Evolutionary conservation across 2,113 vertebrate species (phyloP).

Genomic region (Paracanthobrama guichenoti): DNA sequence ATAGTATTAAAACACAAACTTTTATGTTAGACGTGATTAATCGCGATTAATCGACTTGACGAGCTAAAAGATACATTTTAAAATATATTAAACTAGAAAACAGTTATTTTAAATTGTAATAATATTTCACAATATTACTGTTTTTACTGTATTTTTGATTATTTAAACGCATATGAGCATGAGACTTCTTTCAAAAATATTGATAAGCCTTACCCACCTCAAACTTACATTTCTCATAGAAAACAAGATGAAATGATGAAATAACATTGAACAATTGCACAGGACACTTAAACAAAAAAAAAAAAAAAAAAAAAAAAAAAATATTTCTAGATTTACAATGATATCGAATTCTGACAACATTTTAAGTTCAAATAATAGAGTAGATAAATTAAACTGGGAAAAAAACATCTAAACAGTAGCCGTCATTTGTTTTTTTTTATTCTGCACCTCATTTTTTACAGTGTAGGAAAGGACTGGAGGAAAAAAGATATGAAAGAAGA

Average conservation of each 20-base stretch:
- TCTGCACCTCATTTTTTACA: background rate
- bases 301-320: background rate
- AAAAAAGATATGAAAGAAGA: background rate
- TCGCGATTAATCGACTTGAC: too few species aligned
- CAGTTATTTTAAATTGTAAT: background rate
- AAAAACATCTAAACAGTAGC: too few species aligned
- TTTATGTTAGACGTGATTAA: too few species aligned
- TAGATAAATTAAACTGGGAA: background rate
- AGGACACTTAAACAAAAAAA: background rate
- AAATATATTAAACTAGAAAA: background rate
- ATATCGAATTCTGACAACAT: background rate
- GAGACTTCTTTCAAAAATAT: background rate
- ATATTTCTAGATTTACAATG: background rate
- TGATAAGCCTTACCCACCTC: too few species aligned
- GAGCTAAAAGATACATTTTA: background rate
- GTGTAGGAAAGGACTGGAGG: background rate
- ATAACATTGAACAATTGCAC: background rate
- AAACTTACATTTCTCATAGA: background rate
- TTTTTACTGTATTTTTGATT: background rate
- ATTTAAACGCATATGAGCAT: background rate
- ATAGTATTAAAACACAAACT: too few species aligned
- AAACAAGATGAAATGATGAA: background rate
- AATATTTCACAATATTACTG: background rate
- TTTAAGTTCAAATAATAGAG: background rate
- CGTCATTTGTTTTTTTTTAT: background rate